Base-by-base conservation (phyloP, 2,797 vertebrate species). In the Delichon dasypus region DNA sequence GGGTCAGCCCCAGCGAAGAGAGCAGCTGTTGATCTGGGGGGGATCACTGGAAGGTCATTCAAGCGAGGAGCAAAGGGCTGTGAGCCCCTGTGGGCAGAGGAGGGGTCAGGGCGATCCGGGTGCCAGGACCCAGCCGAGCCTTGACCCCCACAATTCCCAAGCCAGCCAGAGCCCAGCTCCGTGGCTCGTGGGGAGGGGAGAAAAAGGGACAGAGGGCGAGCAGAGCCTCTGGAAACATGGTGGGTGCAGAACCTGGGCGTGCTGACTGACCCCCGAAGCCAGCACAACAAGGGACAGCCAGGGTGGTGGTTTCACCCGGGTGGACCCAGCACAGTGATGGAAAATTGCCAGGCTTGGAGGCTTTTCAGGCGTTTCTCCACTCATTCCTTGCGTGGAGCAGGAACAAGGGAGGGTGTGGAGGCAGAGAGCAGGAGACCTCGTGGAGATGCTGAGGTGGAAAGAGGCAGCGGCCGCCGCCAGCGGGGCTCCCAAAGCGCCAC, bases 391-490 rank as follows among this genome's bases (percentile, higher is more conserved):
- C 38, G 16, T 54, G 50, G 25, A 65, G 50, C 26, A 45, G 40
- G 74, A 65, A 36, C 32, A 36, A 21, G 60, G 32, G 48, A 30
- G 40, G 75, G 75, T 45, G 71, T 22, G 76, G 89, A 64, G 60
- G 44, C 53, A 67, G 66, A 67, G 93, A 70, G 86, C 89, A 81
- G 94, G 90, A 89, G 94, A 79, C 9, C 26, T 79, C 58, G 72
- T 5, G 6, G 68, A 76, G 78, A 38, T 30, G 3, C 53, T 5
- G 71, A 68, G 67, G 80, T 79, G 57, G 21, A 58, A 89, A 30
- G 76, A n/a, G 78, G 84, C 20, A 4, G 78, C 60, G 11, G 61
- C 40, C 15, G 48, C 40, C 30, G 38, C 48, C 58, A 36, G 55
- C 22, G 16, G 32, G 26, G n/a, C 14, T 65, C 53, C 54, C 71